phyloP scores from a whole-genome alignment of 2,113 vertebrate genomes.

The Delphinapterus leucas region DNA sequence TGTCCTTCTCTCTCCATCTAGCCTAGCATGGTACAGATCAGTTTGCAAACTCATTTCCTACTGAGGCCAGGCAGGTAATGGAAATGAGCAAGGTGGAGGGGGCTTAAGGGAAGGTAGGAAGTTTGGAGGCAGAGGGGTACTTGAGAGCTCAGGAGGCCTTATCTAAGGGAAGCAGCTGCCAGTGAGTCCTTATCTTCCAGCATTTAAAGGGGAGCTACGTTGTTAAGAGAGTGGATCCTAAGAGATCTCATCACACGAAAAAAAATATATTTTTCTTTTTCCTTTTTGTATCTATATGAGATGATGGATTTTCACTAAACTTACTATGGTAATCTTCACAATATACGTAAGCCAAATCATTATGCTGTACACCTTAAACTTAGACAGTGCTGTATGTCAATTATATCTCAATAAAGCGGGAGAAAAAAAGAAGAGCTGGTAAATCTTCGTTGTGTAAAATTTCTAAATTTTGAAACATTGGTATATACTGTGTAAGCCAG shows the following conservation, averaged over 20 bases:
- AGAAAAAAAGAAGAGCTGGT: background rate
- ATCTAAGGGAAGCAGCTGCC: too few species aligned
- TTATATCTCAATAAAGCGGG: background rate
- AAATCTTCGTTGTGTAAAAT: background rate
- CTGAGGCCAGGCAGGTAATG: background rate
- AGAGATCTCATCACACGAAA: background rate
- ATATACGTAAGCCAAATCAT: background rate
- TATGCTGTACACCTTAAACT: too few species aligned
- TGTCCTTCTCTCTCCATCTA: background rate
- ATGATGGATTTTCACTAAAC: background rate
- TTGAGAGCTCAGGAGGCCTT: background rate
- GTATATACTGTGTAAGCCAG: background rate
- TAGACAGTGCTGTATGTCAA: background rate
- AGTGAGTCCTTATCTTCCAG: too few species aligned
- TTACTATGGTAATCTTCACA: background rate
- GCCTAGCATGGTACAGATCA: background rate
- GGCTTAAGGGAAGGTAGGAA: background rate
- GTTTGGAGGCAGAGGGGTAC: fast-evolving
- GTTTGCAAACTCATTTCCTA: background rate
- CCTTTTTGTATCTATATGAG: background rate
- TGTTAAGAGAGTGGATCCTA: background rate
- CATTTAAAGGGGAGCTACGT: background rate
- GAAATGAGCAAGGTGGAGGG: background rate
- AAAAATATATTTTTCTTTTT: background rate
- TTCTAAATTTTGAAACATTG: background rate